Evolutionary conservation across 2,888 invertebrate species (phyloP), one percentile per base, ranked within the genome.

Genomic region (Monochamus alternatus): DNA sequence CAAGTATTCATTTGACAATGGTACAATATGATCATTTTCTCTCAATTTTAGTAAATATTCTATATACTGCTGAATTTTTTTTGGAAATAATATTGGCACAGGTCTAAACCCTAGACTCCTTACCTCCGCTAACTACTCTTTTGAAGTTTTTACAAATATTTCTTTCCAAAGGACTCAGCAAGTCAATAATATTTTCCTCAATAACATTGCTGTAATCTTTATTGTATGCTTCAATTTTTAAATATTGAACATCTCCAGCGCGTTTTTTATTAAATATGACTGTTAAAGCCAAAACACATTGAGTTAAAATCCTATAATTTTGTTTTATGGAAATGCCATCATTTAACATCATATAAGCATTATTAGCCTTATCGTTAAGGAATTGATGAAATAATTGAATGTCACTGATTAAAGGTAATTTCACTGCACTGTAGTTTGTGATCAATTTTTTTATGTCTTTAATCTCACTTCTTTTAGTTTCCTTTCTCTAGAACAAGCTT

Each of bases 191-290:
- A 22, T 38, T 51, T 44, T 80, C 75, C 47, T 80, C 73, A 68
- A 76, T 73, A n/a, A 22, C 30, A 38, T 22, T 66, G 10, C 2
- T 22, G 9, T 14, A 22, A 22, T 55, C 55, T 68, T 58, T 73
- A 38, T 52, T 66, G 44, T 78, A 80, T n/a, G 74, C 76, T 69
- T 78, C 70, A 3, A 82, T 69, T 22, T 65, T 75, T 55, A 80
- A 66, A 74, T 68, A 81, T 58, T 81, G 80, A 9, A 80, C 78
- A n/a, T 82, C 80, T 7, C 82, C 78, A 32, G 82, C 71, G 14
- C 81, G 59, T 73, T 79, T 81, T 31, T 81, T 43, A 63, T 83
- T 83, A 63, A 83, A 81, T 60, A 82, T 75, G 3, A 82, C 8
- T 10, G 74, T 74, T 71, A 68, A 52, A 70, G 74, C 68, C 22